These are phyloP conservation scores for Hylia prasina DNA, from an alignment of 2,113 vertebrate genomes.

Conservation along the genomic window DNA sequence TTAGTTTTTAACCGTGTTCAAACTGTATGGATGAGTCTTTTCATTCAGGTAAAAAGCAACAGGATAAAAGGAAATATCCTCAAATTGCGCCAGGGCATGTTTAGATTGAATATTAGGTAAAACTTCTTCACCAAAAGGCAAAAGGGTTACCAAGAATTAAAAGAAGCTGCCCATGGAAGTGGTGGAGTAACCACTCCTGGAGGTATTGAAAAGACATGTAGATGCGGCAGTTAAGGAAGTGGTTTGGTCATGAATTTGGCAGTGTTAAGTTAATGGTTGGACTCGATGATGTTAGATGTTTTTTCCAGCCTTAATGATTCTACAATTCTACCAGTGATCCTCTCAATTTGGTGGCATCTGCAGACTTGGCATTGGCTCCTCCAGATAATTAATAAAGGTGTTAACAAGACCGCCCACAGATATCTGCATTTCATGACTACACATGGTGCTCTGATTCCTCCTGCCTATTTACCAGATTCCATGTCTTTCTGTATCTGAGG, in stretches of 20 bases:
- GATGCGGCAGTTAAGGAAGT: background rate
- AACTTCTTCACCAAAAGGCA: background rate
- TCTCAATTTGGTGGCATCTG: background rate
- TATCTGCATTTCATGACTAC: background rate
- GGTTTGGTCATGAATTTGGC: background rate
- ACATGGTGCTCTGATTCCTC: background rate
- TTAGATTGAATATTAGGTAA: background rate
- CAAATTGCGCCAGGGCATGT: background rate
- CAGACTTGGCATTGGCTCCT: background rate
- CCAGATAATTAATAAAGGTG: background rate
- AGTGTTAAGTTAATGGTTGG: background rate
- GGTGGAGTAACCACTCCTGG: background rate
- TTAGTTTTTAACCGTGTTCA: background rate
- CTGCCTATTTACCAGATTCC: background rate
- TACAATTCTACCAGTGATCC: background rate
- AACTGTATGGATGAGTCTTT: background rate
- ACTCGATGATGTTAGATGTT: background rate
- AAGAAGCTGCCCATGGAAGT: background rate
- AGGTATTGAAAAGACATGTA: background rate
- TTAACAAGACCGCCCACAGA: background rate
- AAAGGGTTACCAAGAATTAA: background rate
- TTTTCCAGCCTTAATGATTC: background rate
- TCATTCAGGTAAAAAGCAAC: background rate
- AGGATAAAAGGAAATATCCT: background rate
- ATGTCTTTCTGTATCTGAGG: background rate